Percentiles rank a stretch among this genome's conserved stretches.
Conservation (phyloP, 2,888 invertebrate genomes). For the Colletes collaris region DNA sequence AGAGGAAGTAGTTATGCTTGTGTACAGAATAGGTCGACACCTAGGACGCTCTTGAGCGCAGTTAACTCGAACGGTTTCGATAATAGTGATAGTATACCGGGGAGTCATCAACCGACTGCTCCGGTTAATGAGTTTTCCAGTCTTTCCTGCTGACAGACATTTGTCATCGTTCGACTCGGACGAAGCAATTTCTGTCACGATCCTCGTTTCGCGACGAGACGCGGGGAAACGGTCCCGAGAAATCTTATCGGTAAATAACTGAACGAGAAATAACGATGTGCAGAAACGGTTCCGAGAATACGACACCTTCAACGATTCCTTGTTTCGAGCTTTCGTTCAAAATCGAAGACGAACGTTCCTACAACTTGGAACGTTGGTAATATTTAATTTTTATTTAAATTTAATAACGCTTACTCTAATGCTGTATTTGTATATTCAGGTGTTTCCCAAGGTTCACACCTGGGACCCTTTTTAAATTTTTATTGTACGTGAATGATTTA, state of each 20-base stretch:
- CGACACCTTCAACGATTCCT: too few relatives aligned
- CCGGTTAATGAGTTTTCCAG: slow-evolving; percentile 64
- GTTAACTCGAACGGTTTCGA: slow-evolving; percentile 68
- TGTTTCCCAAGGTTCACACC: too few relatives aligned
- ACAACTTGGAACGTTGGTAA: too few relatives aligned
- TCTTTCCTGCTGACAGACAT: slow-evolving; percentile 54
- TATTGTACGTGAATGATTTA: too few relatives aligned
- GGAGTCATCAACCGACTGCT: slow-evolving; percentile 58
- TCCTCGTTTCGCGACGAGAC: neutral
- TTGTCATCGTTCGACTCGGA: slow-evolving; percentile 61
- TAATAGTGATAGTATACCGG: slow-evolving; percentile 67
- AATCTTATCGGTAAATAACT: slow-evolving; percentile 8
- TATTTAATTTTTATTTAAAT: too few relatives aligned
- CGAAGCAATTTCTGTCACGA: slow-evolving; percentile 37
- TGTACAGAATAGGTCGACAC: slow-evolving; percentile 56
- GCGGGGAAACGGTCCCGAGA: neutral
- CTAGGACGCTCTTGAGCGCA: slow-evolving; percentile 55
- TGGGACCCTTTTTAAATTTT: too few relatives aligned
- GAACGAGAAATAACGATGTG: slow-evolving; percentile 4
- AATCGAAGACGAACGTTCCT: too few relatives aligned
- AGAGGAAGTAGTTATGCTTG: slow-evolving; percentile 67
- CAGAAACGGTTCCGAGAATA: neutral
- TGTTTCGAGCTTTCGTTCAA: too few relatives aligned
- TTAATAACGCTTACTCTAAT: too few relatives aligned
- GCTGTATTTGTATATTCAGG: too few relatives aligned